A percentile compares a stretch with the other conserved stretches of the same genome.
phyloP scores from a whole-genome alignment of 2,797 vertebrate genomes.

The Spondyliosoma cantharus region DNA sequence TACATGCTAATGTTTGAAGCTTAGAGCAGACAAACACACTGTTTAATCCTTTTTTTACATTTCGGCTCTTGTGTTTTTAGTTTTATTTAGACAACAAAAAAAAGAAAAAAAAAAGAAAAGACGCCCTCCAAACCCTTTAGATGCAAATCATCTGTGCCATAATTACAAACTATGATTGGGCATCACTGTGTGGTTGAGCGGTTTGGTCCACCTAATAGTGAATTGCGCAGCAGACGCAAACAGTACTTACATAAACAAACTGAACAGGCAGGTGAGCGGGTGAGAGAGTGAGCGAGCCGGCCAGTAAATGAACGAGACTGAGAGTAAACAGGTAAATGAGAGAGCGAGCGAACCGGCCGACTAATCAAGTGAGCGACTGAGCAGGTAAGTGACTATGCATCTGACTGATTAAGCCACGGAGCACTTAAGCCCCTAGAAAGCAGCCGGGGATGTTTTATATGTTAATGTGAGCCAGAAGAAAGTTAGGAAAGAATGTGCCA shows the following conservation, averaged over 20 bases:
- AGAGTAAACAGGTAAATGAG: conserved; percentile 67
- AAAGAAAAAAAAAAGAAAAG: no score
- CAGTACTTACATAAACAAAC: background rate
- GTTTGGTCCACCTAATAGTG: background rate
- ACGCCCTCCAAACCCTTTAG: background rate
- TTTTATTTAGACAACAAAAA: background rate
- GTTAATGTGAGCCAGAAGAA: conserved; percentile 67
- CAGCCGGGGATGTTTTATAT: conserved; percentile 67
- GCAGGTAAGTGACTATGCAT: conserved; percentile 65
- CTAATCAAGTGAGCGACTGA: conserved; percentile 73
- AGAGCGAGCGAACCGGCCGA: conserved; percentile 50
- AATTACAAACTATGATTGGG: background rate
- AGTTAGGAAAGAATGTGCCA: conserved; percentile 53
- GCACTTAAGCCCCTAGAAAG: conserved; percentile 63
- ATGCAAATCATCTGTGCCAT: background rate
- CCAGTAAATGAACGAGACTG: conserved; percentile 37
- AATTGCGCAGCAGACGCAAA: background rate
- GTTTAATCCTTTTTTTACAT: background rate
- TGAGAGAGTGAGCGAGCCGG: background rate
- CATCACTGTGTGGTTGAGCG: background rate
- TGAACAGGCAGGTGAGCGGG: background rate
- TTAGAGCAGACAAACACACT: background rate
- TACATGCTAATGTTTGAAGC: background rate
- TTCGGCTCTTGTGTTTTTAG: background rate
- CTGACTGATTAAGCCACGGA: conserved; percentile 69